Percentiles rank a stretch among this genome's conserved stretches.
Evolutionary conservation across 2,113 vertebrate species (phyloP).

Genomic region (Boulengeromyrus knoepffleri): DNA sequence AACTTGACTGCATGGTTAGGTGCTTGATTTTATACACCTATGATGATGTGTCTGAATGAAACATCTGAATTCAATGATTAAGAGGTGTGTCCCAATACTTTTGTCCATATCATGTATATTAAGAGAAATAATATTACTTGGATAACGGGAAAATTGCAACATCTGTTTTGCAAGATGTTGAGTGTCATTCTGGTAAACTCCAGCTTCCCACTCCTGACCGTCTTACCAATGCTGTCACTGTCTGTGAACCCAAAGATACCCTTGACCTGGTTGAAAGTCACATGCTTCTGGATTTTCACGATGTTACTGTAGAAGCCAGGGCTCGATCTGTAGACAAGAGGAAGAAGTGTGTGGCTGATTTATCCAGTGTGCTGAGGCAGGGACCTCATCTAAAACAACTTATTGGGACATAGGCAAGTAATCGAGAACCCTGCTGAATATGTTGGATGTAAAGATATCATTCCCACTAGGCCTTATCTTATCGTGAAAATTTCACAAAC

Average conservation of each 20-base stretch:
- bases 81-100: background rate
- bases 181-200: background rate
- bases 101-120: background rate
- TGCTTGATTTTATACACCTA: background rate
- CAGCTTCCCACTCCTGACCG: background rate
- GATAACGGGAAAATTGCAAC: background rate
- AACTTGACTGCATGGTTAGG: no score
- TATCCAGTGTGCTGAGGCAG: background rate
- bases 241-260: conserved; percentile 96
- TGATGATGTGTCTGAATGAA: background rate
- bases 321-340: conserved; percentile 60
- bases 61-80: background rate
- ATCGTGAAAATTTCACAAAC: background rate
- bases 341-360: background rate
- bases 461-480: background rate
- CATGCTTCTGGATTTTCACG: conserved; percentile 89
- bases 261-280: conserved; percentile 97
- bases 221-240: conserved; percentile 91
- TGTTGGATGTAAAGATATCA: background rate
- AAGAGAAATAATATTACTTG: background rate
- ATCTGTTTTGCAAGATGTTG: background rate
- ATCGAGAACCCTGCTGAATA: background rate
- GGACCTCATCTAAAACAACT: background rate
- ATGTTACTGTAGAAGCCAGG: conserved; percentile 87
- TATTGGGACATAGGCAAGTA: background rate